Base-by-base conservation (phyloP, 64 coral and sea anemone species). In the Hydrozoanthus tunicans region DNA sequence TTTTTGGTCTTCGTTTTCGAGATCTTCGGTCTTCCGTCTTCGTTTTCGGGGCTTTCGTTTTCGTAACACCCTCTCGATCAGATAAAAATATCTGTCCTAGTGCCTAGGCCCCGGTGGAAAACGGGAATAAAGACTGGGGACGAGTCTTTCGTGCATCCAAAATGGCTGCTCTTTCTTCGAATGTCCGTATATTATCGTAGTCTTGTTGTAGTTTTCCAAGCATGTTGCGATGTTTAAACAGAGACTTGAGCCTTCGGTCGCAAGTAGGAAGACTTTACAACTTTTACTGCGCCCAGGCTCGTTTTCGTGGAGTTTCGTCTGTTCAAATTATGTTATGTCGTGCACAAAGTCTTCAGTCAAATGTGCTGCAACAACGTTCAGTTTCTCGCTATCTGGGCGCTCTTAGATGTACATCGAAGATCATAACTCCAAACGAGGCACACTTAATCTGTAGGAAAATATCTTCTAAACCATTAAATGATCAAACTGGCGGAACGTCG, bases 401-500 rank as follows among this genome's bases (percentile, higher is more conserved):
- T 43, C 12, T 51, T 60, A 11, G 4, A 81, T 63, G 9, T 81
- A 11, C 57, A 62, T 54, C 58, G 60, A 81, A 17, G 62, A 62
- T 24, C 9, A 43, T 20, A 26, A 81, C 58, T 5, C 15, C 58
- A 81, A 9, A 62, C 12, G 55, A 11, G 13, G 12, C 27, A 24
- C 58, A 14, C 20, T 60, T 27, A n/a, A 32, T 3, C 72, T 14
- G 8, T 24, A 81, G 58, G 79, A 81, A 26, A 24, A 62, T 81
- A 81, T 59, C 79, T 81, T 81, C 79, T 10, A 81, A 24, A 63
- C 26, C 79, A 81, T 81, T 57, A 51, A 77, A 77, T 80, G 78
- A 59, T 11, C 59, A 81, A 12, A 32, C 60, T 9, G 79, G 32
- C 7, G 62, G 62, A 81, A 59, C 23, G 8, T 62, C 79, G 3